Base-by-base conservation (phyloP, 1,140 invertebrate genomes). In the Palaemon carinicauda region DNA sequence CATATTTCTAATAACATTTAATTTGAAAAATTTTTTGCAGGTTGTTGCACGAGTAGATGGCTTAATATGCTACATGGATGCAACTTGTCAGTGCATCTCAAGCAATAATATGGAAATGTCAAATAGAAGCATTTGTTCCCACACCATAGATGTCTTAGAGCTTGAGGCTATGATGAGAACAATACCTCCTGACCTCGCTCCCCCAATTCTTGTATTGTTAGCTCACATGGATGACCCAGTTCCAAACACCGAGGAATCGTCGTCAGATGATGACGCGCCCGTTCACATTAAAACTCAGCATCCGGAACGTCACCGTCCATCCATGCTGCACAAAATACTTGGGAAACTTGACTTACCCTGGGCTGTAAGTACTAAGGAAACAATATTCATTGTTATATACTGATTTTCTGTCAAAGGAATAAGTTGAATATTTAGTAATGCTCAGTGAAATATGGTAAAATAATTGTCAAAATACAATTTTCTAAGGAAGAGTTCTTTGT, bases 11-110 rank as follows among this genome's bases (percentile, higher is more conserved):
- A 24, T 19, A 14, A 56, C 3, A 24, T 27, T 33, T 24, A 7
- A 41, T n/a, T 41, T 41, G 17, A n/a, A 50, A 52, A 33, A n/a
- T 29, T 41, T 21, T 3, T 53, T 86, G 33, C 52, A 86, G 83
- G 83, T 86, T 14, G 78, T 86, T 4, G 65, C 83, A 54, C 83
- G 69, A 24, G 83, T 86, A 50, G 83, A 86, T 80, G 83, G 83
- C 17, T 54, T 86, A 50, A 86, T 86, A 24, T 86, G 83, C 50
- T 86, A 86, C 77, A 86, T 86, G 83, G 83, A 86, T 74, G 77
- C 83, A 75, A 71, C 77, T n/a, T 86, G 83, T 60, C 33, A 69
- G 24, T 86, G 83, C 73, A 54, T 65, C 19, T 33, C 51, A 14
- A 27, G 33, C 27, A 21, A 50, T n/a, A 53, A 33, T 10, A 19